Percentiles rank a stretch among this genome's conserved stretches.
These are phyloP conservation scores for Epistrophe grossulariae DNA, from an alignment of 2,888 invertebrate genomes.

Conservation along the genomic window DNA sequence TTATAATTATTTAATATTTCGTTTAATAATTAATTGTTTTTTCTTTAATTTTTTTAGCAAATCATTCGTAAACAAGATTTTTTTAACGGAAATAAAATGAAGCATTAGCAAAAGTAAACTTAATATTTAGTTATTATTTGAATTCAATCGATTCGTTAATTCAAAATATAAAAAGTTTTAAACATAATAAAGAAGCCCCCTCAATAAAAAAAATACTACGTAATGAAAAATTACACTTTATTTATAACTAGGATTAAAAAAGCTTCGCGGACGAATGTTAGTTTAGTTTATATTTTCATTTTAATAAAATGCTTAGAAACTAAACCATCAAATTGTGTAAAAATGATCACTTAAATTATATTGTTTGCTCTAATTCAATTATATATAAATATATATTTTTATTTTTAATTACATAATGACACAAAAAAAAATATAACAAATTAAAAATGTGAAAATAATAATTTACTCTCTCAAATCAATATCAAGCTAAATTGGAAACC, in stretches of 20 bases:
- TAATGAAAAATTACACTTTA: constrained; percentile 77
- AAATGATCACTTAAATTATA: constrained; percentile 53
- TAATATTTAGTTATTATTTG: constrained; percentile 61
- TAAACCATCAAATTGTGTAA: constrained; percentile 70
- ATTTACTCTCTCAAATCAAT: constrained; percentile 35
- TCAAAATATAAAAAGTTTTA: constrained; percentile 10
- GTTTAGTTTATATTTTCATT: constrained; percentile 57
- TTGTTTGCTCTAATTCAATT: constrained; percentile 65
- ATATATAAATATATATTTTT: constrained; percentile 48
- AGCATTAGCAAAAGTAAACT: constrained; percentile 66
- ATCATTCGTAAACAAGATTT: constrained; percentile 70
- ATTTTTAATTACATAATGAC: constrained; percentile 58
- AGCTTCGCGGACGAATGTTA: constrained; percentile 55
- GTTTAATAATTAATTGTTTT: background rate
- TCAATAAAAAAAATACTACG: constrained; percentile 63
- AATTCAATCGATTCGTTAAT: constrained; percentile 59
- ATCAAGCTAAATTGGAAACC: background rate
- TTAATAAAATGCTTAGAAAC: constrained; percentile 59
- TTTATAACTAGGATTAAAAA: constrained; percentile 70
- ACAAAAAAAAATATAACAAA: constrained; percentile 16
- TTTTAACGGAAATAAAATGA: constrained; percentile 46
- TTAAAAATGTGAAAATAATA: constrained; percentile 31
- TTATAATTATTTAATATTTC: background rate
- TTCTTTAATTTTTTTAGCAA: constrained; percentile 53
- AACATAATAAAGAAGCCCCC: constrained; percentile 30